Percentiles rank a stretch among this genome's conserved stretches.
phyloP scores from a whole-genome alignment of 2,797 vertebrate genomes.

The Rhinatrema bivittatum region DNA sequence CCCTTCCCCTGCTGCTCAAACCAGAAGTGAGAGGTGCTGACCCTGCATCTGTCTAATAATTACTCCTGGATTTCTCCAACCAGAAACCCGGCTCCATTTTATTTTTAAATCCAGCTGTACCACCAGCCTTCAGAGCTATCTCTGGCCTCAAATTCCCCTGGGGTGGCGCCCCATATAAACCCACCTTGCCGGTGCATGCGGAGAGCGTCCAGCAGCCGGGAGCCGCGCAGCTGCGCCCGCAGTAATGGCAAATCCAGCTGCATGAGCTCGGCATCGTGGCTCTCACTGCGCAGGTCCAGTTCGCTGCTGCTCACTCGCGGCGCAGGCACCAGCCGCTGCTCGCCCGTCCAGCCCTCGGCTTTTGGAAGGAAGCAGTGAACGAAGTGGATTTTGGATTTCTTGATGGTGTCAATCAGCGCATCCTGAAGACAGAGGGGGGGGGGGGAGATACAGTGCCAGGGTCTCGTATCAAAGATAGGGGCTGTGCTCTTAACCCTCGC shows the following conservation, averaged over 20 bases:
- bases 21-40: too few relatives aligned
- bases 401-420: slow-evolving; percentile 88
- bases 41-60: too few relatives aligned
- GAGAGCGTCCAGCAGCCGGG: slow-evolving; percentile 83
- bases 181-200: slow-evolving; percentile 95
- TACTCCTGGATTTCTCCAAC: too few relatives aligned
- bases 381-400: slow-evolving; percentile 86
- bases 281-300: slow-evolving; percentile 67
- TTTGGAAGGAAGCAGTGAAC: slow-evolving; percentile 89
- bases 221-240: slow-evolving; percentile 84
- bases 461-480: too few relatives aligned
- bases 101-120: too few relatives aligned
- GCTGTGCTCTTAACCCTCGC: too few relatives aligned
- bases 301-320: slow-evolving; percentile 70
- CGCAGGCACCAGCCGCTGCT: slow-evolving; percentile 54
- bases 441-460: too few relatives aligned
- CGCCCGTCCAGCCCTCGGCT: slow-evolving; percentile 57
- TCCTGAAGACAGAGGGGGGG: slow-evolving; percentile 62
- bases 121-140: too few relatives aligned
- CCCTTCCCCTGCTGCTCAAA: too few relatives aligned
- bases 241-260: slow-evolving; percentile 82
- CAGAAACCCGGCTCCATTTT: too few relatives aligned
- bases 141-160: neutral
- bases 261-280: slow-evolving; percentile 81
- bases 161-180: too few relatives aligned